Conservation (phyloP, 1,140 invertebrate species). For the Drosophila mayri region DNA sequence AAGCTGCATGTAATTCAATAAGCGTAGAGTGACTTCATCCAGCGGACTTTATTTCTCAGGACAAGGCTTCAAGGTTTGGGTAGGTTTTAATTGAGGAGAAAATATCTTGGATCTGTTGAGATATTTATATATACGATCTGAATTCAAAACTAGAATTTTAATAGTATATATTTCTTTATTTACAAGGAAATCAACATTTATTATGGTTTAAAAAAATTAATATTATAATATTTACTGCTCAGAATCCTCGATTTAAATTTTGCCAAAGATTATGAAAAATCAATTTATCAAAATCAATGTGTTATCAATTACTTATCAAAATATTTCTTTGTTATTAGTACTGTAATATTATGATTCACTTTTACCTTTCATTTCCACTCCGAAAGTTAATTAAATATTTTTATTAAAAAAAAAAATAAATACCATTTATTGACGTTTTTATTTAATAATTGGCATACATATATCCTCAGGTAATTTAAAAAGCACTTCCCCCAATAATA, state of each 20-base stretch:
- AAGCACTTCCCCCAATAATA: constrained; percentile 1
- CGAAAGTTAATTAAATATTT: not conserved
- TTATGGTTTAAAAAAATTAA: no score
- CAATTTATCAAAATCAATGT: no score
- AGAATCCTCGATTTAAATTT: no score
- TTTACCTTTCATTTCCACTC: not conserved
- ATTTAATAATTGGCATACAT: not conserved
- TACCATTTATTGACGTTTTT: not conserved
- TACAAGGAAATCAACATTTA: no score
- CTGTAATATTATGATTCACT: not conserved
- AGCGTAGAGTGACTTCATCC: constrained; percentile 2
- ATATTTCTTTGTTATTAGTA: not conserved
- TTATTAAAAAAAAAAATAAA: not conserved
- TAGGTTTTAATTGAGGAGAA: no score
- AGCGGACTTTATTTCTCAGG: not conserved
- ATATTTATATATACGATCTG: no score
- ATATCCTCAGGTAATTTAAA: constrained; percentile 4
- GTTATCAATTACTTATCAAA: no score
- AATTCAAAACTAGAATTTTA: not conserved
- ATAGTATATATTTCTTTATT: not conserved
- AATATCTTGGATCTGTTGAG: no score
- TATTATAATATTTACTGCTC: no score
- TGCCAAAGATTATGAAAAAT: no score
- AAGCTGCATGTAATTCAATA: constrained; percentile 47
- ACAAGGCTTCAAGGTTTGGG: not conserved